Evolutionary conservation across 1,140 invertebrate genomes (phyloP).

Genomic region (Zaprionus ghesquierei): DNA sequence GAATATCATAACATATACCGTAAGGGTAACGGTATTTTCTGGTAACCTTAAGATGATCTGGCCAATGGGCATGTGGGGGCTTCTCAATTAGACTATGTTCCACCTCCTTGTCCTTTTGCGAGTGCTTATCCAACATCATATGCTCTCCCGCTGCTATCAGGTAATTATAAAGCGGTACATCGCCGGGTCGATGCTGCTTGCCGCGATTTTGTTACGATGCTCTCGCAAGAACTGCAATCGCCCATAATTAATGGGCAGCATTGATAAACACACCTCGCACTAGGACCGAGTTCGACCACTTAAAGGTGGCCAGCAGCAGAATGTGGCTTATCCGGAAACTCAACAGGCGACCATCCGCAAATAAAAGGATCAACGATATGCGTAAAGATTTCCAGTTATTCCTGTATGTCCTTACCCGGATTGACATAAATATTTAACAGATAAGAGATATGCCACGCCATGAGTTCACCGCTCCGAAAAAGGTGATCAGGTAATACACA

Average conservation of each 20-base stretch:
- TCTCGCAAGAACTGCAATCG: conserved; percentile 89
- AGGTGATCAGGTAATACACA: conserved; percentile 89
- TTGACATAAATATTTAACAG: conserved; percentile 90
- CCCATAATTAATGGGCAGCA: conserved; percentile 91
- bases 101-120: conserved; percentile 70
- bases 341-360: conserved; percentile 86
- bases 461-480: conserved; percentile 92
- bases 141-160: conserved; percentile 51
- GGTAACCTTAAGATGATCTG: conserved; percentile 48
- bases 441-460: conserved; percentile 94
- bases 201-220: conserved; percentile 83
- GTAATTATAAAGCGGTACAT: conserved; percentile 58
- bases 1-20: background rate
- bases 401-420: conserved; percentile 85
- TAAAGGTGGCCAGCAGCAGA: conserved; percentile 89
- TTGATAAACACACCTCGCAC: conserved; percentile 93
- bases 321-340: conserved; percentile 91
- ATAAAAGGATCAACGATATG: background rate
- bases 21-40: too few relatives aligned
- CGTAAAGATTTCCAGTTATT: background rate
- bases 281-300: conserved; percentile 91
- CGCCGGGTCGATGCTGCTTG: background rate
- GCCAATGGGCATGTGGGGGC: conserved; percentile 25
- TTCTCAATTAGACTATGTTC: conserved; percentile 75
- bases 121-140: conserved; percentile 27